Evolutionary conservation across 2,113 vertebrate species (phyloP), one percentile per base, ranked within the genome.

Genomic region (Neopipo cinnamomea): DNA sequence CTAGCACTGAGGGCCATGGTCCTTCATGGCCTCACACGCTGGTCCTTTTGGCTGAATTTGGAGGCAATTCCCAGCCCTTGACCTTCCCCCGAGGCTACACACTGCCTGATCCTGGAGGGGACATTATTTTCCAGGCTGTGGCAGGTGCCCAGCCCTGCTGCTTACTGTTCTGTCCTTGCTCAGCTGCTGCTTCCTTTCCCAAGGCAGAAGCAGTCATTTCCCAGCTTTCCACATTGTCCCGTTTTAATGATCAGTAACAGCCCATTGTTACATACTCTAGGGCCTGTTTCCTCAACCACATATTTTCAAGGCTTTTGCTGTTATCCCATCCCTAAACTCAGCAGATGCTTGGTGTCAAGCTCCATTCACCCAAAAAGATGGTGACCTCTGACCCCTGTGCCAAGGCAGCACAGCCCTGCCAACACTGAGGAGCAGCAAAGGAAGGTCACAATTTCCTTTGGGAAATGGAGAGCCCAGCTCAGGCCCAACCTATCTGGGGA

Each of bases 31-130:
- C 37, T n/a, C n/a, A 12, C 24, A 50, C 24, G 15, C 25, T 3
- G 6, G 27, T 55, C 17, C 61, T 35, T 79, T 59, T 35, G 10
- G 13, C 5, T 16, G 61, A 70, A 11, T 65, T 68, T 65, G 1
- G 4, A 68, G n/a, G 30, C 21, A 14, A 24, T 55, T 80, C 31
- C 5, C 35, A 86, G n/a, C 2, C 4, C 39, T 37, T 14, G 31
- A 3, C 25, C 3, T 39, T 15, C 8, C 19, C 11, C 8, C 4
- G 1, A 2, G 55, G 50, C 16, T 23, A 8, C 19, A 22, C 1
- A 0, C 24, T 44, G 55, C 37, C 52, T 6, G 2, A 2, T 59
- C 30, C 63, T 80, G 67, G 58, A 6, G 12, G 39, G 33, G 21
- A 9, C 6, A 6, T 20, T 39, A 0, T 68, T 39, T 33, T 33